Conservation (phyloP, 2,888 invertebrate species). For the Lasioglossum figueresi region DNA sequence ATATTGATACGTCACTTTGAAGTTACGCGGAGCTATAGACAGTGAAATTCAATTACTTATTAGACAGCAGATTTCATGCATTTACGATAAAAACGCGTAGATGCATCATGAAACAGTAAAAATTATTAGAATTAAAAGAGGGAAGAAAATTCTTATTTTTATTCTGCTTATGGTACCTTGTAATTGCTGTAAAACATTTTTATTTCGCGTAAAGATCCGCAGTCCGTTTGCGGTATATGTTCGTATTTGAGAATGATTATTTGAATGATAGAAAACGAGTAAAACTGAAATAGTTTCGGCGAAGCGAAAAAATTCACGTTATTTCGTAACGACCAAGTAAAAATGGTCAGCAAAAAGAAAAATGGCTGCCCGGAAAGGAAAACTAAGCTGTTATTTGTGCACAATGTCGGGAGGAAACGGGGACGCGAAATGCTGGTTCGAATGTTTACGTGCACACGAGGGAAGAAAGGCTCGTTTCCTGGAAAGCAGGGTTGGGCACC, state of each 20-base stretch:
- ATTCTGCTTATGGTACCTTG: neutral
- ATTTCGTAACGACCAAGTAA: neutral
- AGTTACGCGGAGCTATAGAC: neutral
- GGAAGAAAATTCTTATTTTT: neutral
- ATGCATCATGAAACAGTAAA: too few species aligned
- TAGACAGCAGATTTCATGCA: too few species aligned
- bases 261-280: neutral
- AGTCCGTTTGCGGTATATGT: neutral
- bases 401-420: slow-evolving; percentile 44
- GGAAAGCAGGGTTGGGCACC: slow-evolving; percentile 83
- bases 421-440: slow-evolving; percentile 62
- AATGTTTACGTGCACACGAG: slow-evolving; percentile 71
- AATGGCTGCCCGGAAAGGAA: neutral
- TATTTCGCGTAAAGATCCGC: neutral
- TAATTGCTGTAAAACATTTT: neutral
- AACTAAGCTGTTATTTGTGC: slow-evolving; percentile 24
- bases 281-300: neutral
- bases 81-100: too few species aligned
- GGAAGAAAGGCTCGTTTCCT: slow-evolving; percentile 79
- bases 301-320: neutral
- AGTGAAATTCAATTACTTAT: neutral
- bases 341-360: neutral
- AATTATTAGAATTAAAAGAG: neutral
- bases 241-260: neutral
- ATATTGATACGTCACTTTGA: neutral